These are phyloP conservation scores for Megalops atlanticus DNA, from an alignment of 2,113 vertebrate genomes.

Conservation along the genomic window DNA sequence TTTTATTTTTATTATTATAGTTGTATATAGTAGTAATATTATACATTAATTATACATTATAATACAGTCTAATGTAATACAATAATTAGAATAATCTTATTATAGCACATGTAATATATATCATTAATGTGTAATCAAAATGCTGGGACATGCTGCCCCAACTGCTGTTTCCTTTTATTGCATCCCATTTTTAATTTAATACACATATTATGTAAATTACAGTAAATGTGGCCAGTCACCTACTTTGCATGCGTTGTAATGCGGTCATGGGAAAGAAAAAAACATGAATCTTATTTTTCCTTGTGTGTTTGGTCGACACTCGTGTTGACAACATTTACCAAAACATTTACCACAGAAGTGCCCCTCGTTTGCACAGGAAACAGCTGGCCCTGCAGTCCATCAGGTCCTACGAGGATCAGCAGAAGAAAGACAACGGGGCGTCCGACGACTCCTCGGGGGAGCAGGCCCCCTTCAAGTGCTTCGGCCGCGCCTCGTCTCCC, in stretches of 20 bases:
- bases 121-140: no score
- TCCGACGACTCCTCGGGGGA: slow-evolving; percentile 96
- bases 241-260: background rate
- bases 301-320: background rate
- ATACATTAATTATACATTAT: no score
- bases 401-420: slow-evolving; percentile 90
- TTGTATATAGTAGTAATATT: no score
- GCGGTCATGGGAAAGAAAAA: background rate
- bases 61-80: no score
- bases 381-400: slow-evolving; percentile 96
- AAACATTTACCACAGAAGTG: background rate
- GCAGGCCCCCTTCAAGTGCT: slow-evolving; percentile 88
- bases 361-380: slow-evolving; percentile 72
- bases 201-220: background rate
- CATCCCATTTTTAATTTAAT: background rate
- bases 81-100: no score
- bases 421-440: slow-evolving; percentile 90
- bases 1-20: no score
- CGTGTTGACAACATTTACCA: background rate
- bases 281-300: background rate
- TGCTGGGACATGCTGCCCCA: no score
- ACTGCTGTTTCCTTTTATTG: no score
- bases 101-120: no score
- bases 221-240: background rate
- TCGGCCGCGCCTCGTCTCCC: slow-evolving; percentile 86